These are phyloP conservation scores for Ctenochaetus hawaiiensis DNA, from an alignment of 2,797 vertebrate genomes.

Conservation along the genomic window DNA sequence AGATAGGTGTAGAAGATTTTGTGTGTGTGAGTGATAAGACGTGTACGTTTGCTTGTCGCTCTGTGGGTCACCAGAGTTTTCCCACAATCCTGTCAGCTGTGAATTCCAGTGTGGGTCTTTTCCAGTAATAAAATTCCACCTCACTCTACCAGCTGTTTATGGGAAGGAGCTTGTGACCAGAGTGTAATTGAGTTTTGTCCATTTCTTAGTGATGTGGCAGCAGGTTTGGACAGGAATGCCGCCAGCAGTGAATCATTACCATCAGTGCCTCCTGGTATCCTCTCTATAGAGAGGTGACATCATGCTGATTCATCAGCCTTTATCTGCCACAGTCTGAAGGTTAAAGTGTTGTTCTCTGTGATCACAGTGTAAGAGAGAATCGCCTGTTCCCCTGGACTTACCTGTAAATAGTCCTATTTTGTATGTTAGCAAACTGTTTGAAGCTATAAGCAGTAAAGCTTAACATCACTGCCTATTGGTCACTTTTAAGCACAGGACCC, in stretches of 20 bases:
- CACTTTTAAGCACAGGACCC: neutral
- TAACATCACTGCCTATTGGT: no score
- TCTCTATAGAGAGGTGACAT: slow-evolving; percentile 62
- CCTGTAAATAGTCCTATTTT: neutral
- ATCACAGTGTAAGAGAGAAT: slow-evolving; percentile 13
- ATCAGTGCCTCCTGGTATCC: slow-evolving; percentile 45
- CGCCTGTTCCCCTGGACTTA: slow-evolving; percentile 1
- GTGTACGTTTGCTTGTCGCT: slow-evolving; percentile 43
- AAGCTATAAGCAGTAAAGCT: neutral
- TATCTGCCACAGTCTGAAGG: slow-evolving; percentile 69
- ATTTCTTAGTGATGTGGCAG: slow-evolving; percentile 52
- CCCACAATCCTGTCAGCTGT: slow-evolving; percentile 68
- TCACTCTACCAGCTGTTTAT: slow-evolving; percentile 71
- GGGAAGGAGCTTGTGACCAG: slow-evolving; percentile 52
- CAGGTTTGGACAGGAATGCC: slow-evolving; percentile 72
- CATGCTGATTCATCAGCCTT: slow-evolving; percentile 72
- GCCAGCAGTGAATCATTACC: slow-evolving; percentile 69
- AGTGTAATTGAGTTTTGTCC: slow-evolving; percentile 42
- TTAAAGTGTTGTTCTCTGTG: slow-evolving; percentile 36
- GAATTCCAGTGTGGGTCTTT: slow-evolving; percentile 72
- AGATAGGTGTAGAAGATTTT: no score
- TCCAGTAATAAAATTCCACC: slow-evolving; percentile 74
- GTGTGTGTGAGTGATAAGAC: slow-evolving; percentile 13
- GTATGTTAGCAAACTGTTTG: neutral
- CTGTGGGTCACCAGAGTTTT: slow-evolving; percentile 55